Percentiles rank a stretch among this genome's conserved stretches.
Conservation (phyloP, 1,140 invertebrate species). For the Formica exsecta region DNA sequence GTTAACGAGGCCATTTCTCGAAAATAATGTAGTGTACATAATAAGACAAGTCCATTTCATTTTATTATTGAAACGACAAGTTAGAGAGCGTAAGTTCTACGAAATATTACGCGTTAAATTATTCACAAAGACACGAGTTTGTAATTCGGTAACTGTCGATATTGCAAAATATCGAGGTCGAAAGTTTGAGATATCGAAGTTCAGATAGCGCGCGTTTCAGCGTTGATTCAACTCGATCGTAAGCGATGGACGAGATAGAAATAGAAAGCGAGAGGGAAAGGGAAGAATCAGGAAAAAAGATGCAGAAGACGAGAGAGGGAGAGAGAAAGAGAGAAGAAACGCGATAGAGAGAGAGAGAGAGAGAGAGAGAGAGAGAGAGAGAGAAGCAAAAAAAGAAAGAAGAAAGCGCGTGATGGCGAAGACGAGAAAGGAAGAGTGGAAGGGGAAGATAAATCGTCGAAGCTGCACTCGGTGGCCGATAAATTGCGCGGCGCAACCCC, state of each 20-base stretch:
- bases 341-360: background rate
- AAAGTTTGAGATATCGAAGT: conserved; percentile 60
- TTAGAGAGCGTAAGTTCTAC: conserved; percentile 3
- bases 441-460: conserved; percentile 76
- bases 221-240: conserved; percentile 60
- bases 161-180: conserved; percentile 54
- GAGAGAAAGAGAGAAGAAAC: background rate
- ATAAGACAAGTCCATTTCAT: background rate
- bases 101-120: conserved; percentile 54
- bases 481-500: conserved; percentile 72
- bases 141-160: conserved; percentile 56
- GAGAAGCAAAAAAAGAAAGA: background rate
- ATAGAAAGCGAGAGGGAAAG: background rate
- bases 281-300: conserved; percentile 33
- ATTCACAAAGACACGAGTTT: conserved; percentile 52
- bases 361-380: background rate
- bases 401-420: conserved; percentile 2
- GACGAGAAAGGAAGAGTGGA: conserved; percentile 30
- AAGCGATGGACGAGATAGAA: conserved; percentile 1
- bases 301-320: conserved; percentile 21
- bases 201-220: conserved; percentile 11
- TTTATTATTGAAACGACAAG: conserved; percentile 22
- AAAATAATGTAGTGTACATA: background rate
- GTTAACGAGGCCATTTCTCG: background rate
- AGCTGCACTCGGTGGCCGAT: conserved; percentile 76